Base-by-base conservation (phyloP, 2,797 vertebrate genomes). In the Labroides dimidiatus region DNA sequence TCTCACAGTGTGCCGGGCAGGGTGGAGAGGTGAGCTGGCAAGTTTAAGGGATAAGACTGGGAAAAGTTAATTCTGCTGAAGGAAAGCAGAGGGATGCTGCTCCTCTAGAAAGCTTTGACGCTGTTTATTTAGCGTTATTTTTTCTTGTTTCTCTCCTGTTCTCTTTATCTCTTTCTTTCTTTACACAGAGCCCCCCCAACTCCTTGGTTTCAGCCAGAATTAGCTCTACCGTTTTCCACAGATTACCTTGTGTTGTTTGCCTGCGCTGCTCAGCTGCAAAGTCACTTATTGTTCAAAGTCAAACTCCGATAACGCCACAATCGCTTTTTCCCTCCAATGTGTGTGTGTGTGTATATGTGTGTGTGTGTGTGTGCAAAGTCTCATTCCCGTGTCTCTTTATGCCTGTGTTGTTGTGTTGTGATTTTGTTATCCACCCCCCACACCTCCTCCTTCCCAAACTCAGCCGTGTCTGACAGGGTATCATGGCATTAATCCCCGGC, bases 401-500 rank as follows among this genome's bases (percentile, higher is more conserved):
- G 72, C 45, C 19, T 19, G 43, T 51, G 57, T 78, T 72, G 71
- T 78, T 55, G 30, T 69, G 72, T 67, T 59, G 52, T 67, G 64
- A 45, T 48, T 49, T 69, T 74, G 58, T 84, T 59, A 36, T 11
- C 7, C n/a, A n/a, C 55, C 33, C 19, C 58, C 44, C 15, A n/a
- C 37, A 6, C 19, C 11, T 15, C 48, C 14, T 49, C 21, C 36
- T 47, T 5, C 69, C 49, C 20, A 13, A 53, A 69, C 60, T 55
- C 65, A 43, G 60, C 76, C 59, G 68, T 80, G 79, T 86, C 75
- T 84, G 84, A 88, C 84, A 78, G 73, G 70, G 75, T 90, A 87
- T 88, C 81, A 75, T 88, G 75, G 75, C 67, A 59, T 86, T 92
- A 91, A 91, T 90, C 89, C 89, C 71, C 66, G 11, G 44, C 86